A percentile compares a stretch with the other conserved stretches of the same genome.
These are phyloP conservation scores for Orchesella flavescens DNA, from an alignment of 2,888 invertebrate genomes.

Conservation along the genomic window DNA sequence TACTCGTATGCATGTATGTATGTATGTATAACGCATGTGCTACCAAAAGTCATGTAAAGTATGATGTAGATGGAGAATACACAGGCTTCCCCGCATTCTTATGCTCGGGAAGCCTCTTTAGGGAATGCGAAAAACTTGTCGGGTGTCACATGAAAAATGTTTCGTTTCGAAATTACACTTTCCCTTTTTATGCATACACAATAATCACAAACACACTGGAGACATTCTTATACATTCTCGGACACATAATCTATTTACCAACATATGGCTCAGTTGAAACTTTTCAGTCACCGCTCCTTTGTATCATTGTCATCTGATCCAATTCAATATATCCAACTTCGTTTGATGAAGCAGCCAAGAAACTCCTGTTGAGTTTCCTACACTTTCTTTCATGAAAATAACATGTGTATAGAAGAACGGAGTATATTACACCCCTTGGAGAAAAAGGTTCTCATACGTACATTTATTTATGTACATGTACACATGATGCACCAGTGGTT, in stretches of 20 bases:
- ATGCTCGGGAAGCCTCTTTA: slow-evolving; percentile 17
- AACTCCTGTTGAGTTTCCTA: slow-evolving; percentile 14
- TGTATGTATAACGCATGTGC: too few relatives aligned
- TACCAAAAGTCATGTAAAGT: not conserved
- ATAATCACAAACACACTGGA: not conserved
- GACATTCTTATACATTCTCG: not conserved
- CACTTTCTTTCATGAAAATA: too few relatives aligned
- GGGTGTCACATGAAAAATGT: slow-evolving; percentile 40
- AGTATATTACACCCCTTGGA: too few relatives aligned
- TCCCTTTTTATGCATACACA: not conserved
- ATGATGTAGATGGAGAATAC: not conserved
- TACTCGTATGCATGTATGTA: too few relatives aligned
- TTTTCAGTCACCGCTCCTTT: slow-evolving; percentile 23
- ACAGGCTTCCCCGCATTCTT: not conserved
- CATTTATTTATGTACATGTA: too few relatives aligned
- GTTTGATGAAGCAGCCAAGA: slow-evolving; percentile 11
- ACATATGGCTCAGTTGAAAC: slow-evolving; percentile 9
- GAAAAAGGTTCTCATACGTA: too few relatives aligned
- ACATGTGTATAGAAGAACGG: too few relatives aligned
- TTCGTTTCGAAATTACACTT: slow-evolving; percentile 23
- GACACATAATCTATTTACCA: not conserved
- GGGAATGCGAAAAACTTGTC: slow-evolving; percentile 31
- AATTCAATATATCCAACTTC: slow-evolving; percentile 9
- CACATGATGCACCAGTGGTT: too few relatives aligned
- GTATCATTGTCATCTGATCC: slow-evolving; percentile 16